A percentile compares a stretch with the other conserved stretches of the same genome.
phyloP scores from a whole-genome alignment of 2,113 vertebrate genomes.

The Thunnus maccoyii region DNA sequence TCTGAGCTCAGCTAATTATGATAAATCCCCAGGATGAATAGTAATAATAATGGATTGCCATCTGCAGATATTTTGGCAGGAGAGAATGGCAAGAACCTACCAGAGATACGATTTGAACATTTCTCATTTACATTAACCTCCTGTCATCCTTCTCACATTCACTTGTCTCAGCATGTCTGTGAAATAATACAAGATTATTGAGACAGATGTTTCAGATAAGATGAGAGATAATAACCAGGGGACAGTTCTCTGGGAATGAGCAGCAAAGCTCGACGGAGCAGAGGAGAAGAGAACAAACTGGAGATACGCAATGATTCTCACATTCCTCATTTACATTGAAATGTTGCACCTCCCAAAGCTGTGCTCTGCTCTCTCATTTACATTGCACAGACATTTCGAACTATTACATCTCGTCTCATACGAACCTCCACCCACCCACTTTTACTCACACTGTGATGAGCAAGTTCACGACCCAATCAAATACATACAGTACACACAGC shows the following conservation, averaged over 20 bases:
- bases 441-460: constrained; percentile 20
- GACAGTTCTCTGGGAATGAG: constrained; percentile 8
- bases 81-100: constrained; percentile 11
- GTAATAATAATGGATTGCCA: constrained; percentile 55
- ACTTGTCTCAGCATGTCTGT: constrained; percentile 51
- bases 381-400: constrained; percentile 48
- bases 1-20: constrained; percentile 68
- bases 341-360: constrained; percentile 42
- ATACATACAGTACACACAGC: constrained; percentile 5
- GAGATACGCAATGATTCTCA: constrained; percentile 18
- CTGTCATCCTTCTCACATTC: constrained; percentile 35
- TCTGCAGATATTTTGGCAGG: constrained; percentile 48
- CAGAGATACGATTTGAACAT: constrained; percentile 37
- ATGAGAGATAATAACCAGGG: constrained; percentile 35
- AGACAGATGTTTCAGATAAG: constrained; percentile 66
- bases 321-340: constrained; percentile 54
- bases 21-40: constrained; percentile 63
- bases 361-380: constrained; percentile 48
- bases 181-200: constrained; percentile 49
- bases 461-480: constrained; percentile 13
- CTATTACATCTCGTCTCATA: constrained; percentile 43
- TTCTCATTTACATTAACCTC: constrained; percentile 68
- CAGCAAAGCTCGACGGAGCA: not conserved
- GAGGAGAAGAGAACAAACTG: constrained; percentile 40
- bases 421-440: constrained; percentile 37